Conservation (phyloP, 2,888 invertebrate species). For the Tubulanus polymorphus region DNA sequence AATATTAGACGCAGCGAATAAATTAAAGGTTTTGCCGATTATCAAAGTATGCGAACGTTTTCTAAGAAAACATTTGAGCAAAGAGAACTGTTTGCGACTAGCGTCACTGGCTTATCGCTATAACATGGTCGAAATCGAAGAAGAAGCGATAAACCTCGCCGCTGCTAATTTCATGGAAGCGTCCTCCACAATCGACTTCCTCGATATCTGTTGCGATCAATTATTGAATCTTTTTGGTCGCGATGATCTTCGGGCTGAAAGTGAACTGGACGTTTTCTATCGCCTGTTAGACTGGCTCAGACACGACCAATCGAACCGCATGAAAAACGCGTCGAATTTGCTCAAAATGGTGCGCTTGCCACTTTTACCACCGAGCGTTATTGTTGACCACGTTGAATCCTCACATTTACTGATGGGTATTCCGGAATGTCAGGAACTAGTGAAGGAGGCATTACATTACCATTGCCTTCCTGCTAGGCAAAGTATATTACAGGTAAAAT, state of each 20-base stretch:
- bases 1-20: conserved; percentile 23
- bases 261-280: conserved; percentile 30
- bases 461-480: conserved; percentile 37
- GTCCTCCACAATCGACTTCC: conserved; percentile 21
- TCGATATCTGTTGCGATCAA: background rate
- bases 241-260: conserved; percentile 23
- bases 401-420: conserved; percentile 28
- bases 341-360: conserved; percentile 31
- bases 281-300: conserved; percentile 29
- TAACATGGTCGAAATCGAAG: conserved; percentile 20
- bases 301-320: conserved; percentile 20
- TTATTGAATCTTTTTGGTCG: conserved; percentile 23
- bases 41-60: conserved; percentile 31
- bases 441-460: conserved; percentile 37
- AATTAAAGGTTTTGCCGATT: conserved; percentile 26
- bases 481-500: conserved; percentile 30
- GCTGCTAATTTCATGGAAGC: conserved; percentile 27
- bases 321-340: conserved; percentile 23
- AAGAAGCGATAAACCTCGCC: conserved; percentile 23
- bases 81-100: conserved; percentile 29
- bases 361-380: conserved; percentile 26
- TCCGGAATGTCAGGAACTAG: conserved; percentile 32
- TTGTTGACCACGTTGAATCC: conserved; percentile 35
- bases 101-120: conserved; percentile 26
- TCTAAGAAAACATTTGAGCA: conserved; percentile 22